A percentile compares a stretch with the other conserved stretches of the same genome.
Evolutionary conservation across 2,113 vertebrate species (phyloP).

Genomic region (Pavo muticus): DNA sequence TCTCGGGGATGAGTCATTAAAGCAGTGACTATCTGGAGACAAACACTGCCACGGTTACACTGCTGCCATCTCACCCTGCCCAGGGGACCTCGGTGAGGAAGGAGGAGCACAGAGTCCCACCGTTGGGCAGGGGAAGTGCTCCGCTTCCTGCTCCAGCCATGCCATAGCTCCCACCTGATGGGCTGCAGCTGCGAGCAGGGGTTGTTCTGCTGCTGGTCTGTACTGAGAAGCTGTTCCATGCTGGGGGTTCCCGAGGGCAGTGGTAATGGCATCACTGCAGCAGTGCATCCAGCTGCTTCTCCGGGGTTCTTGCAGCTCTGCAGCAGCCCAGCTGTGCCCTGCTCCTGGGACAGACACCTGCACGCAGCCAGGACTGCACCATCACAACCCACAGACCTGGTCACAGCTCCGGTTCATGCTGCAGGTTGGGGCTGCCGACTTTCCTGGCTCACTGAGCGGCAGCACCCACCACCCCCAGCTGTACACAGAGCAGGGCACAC

Average conservation of each 20-base stretch:
- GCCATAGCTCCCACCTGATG: background rate
- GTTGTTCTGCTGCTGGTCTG: background rate
- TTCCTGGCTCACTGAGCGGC: background rate
- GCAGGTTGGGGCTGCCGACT: background rate
- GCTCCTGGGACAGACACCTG: background rate
- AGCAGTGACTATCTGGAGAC: slow-evolving; percentile 38
- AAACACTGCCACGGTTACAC: slow-evolving; percentile 62
- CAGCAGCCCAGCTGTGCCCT: background rate
- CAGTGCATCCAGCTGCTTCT: background rate
- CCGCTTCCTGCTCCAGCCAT: background rate
- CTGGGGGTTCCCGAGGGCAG: background rate
- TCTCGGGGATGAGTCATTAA: slow-evolving; percentile 68
- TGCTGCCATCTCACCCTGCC: slow-evolving; percentile 53
- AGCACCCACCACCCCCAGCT: background rate
- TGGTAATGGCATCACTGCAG: background rate
- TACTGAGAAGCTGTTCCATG: background rate
- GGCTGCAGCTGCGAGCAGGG: background rate
- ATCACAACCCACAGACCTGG: background rate
- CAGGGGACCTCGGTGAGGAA: slow-evolving; percentile 33
- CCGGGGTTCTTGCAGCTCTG: background rate
- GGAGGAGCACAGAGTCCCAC: slow-evolving; percentile 2
- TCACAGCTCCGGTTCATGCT: background rate
- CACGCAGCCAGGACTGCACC: background rate
- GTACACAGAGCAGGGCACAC: background rate
- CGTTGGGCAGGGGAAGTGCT: background rate